Percentiles rank a stretch among this genome's conserved stretches.
phyloP scores from a whole-genome alignment of 92 coral and sea anemone species.

The Porites cylindrica region DNA sequence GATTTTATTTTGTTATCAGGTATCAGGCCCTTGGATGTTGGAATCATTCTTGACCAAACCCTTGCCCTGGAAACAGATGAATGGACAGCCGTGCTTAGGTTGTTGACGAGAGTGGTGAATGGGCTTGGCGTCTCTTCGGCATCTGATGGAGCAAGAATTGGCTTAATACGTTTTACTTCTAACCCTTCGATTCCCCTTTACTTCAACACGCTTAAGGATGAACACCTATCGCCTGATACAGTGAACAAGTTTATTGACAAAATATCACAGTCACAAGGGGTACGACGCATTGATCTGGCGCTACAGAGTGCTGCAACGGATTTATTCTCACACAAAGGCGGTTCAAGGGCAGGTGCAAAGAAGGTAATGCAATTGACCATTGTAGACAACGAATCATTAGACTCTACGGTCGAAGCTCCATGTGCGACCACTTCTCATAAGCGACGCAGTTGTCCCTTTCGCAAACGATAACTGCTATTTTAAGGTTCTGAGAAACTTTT shows the following conservation, averaged over 20 bases:
- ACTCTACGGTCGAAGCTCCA: too few relatives aligned
- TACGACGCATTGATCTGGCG: constrained; percentile 69
- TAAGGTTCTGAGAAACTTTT: too few relatives aligned
- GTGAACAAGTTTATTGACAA: constrained; percentile 39
- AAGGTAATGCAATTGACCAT: constrained; percentile 44
- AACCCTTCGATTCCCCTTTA: constrained; percentile 40
- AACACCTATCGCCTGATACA: constrained; percentile 4
- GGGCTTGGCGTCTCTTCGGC: constrained; percentile 75
- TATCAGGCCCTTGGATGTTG: constrained; percentile 42
- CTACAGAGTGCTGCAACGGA: constrained; percentile 57
- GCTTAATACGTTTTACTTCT: constrained; percentile 63
- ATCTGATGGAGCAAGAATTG: constrained; percentile 78
- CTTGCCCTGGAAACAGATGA: constrained; percentile 40
- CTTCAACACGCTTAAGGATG: constrained; percentile 60
- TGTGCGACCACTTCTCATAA: too few relatives aligned
- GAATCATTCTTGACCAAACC: constrained; percentile 47
- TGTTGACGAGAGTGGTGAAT: constrained; percentile 59
- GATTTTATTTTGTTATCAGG: background rate
- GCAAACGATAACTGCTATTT: too few relatives aligned
- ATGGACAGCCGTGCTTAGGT: constrained; percentile 71
- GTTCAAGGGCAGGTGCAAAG: constrained; percentile 62
- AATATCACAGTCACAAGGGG: constrained; percentile 36
- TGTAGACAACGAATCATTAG: background rate
- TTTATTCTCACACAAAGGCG: constrained; percentile 64
- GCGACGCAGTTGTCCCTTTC: too few relatives aligned